A percentile compares a stretch with the other conserved stretches of the same genome.
Evolutionary conservation across 1,140 invertebrate species (phyloP).

Genomic region (Drosophila albomicans): DNA sequence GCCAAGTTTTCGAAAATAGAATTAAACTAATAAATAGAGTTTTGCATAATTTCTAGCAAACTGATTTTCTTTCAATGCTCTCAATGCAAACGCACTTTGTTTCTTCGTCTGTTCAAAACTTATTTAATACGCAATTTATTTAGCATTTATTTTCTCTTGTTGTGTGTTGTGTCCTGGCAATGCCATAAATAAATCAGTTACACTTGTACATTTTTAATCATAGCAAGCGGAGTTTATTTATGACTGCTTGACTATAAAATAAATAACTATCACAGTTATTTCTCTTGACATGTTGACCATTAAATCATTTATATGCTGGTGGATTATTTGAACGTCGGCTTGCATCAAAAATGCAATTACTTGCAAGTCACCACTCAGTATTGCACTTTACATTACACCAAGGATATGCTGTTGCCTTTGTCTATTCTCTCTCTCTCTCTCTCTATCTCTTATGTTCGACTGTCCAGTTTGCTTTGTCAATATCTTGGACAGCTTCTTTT

Average conservation of each 20-base stretch:
- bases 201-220: conserved; percentile 1
- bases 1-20: too few species aligned
- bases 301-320: conserved; percentile 29
- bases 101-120: neutral
- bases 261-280: neutral
- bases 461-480: conserved; percentile 6
- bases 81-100: neutral
- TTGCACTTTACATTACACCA: conserved; percentile 17
- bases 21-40: too few species aligned
- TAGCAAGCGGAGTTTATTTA: neutral
- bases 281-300: neutral
- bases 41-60: neutral
- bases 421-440: too few species aligned
- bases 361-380: conserved; percentile 14
- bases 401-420: conserved; percentile 1
- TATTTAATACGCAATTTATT: neutral
- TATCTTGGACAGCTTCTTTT: conserved; percentile 30
- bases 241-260: neutral
- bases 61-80: neutral
- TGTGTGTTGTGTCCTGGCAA: neutral
- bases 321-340: conserved; percentile 30
- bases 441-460: neutral
- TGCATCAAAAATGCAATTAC: conserved; percentile 41
- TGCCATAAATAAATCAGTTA: neutral
- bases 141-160: neutral